These are phyloP conservation scores for Ischnus inquisitorius DNA, from an alignment of 2,888 invertebrate species.

Conservation along the genomic window DNA sequence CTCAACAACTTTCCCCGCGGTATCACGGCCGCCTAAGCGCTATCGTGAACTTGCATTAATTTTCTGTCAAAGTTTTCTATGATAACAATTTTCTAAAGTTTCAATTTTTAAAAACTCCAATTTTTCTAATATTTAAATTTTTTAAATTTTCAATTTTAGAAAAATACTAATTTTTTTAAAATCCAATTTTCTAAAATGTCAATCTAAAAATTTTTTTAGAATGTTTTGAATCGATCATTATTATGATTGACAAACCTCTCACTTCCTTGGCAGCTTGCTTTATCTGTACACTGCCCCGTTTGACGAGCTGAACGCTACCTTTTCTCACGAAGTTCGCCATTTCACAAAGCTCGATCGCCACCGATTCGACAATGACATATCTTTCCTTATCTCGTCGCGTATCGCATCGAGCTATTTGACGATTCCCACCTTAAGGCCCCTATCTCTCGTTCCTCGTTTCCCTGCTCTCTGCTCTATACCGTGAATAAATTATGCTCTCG, in stretches of 20 bases:
- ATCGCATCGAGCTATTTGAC: constrained; percentile 69
- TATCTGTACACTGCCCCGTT: constrained; percentile 86
- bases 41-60: too few species aligned
- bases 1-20: too few species aligned
- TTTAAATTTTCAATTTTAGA: too few species aligned
- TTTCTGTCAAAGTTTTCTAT: too few species aligned
- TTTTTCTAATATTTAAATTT: too few species aligned
- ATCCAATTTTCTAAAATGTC: too few species aligned
- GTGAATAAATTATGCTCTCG: constrained; percentile 71
- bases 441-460: constrained; percentile 69
- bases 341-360: constrained; percentile 71
- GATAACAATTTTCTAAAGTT: too few species aligned
- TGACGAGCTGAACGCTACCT: constrained; percentile 84
- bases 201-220: too few species aligned
- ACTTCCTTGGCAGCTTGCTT: constrained; percentile 87
- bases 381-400: constrained; percentile 52
- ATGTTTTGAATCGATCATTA: constrained; percentile 39
- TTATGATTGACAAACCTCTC: constrained; percentile 84
- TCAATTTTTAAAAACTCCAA: too few species aligned
- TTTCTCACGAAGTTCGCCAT: constrained; percentile 83
- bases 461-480: constrained; percentile 59
- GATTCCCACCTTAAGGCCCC: constrained; percentile 68
- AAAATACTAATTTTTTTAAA: too few species aligned
- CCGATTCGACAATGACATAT: constrained; percentile 53
- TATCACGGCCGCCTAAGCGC: too few species aligned